These are phyloP conservation scores for Linyphia triangularis DNA, from an alignment of 2,888 invertebrate species.

Conservation along the genomic window DNA sequence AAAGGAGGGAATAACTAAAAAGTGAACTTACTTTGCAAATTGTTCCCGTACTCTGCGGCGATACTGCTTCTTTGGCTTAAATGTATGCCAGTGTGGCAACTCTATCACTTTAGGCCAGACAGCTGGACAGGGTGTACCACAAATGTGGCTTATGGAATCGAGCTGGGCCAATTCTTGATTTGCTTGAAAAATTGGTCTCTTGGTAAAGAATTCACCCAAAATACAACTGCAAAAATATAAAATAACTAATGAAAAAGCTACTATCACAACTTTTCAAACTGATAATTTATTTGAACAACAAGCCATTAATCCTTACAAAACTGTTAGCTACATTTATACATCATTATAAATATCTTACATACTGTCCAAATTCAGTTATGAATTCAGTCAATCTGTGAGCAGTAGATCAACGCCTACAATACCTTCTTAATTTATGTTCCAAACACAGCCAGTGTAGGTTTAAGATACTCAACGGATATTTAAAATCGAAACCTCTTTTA, in stretches of 20 bases:
- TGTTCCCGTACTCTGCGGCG: slow-evolving; percentile 93
- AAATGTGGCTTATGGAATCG: slow-evolving; percentile 94
- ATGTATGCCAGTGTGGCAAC: slow-evolving; percentile 93
- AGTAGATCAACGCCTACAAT: too few relatives aligned
- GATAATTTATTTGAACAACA: background rate
- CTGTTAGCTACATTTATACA: too few relatives aligned
- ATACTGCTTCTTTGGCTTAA: slow-evolving; percentile 94
- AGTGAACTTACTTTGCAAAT: slow-evolving; percentile 86
- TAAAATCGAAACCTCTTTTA: too few relatives aligned
- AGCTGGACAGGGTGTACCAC: slow-evolving; percentile 97
- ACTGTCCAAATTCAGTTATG: too few relatives aligned
- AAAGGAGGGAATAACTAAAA: too few relatives aligned
- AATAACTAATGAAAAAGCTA: background rate
- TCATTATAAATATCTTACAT: too few relatives aligned
- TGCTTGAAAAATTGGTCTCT: slow-evolving; percentile 97
- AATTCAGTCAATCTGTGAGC: too few relatives aligned
- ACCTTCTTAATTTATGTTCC: too few relatives aligned
- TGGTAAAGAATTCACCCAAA: slow-evolving; percentile 96
- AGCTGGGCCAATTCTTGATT: slow-evolving; percentile 95
- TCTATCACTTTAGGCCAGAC: slow-evolving; percentile 98
- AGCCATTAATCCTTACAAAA: too few relatives aligned
- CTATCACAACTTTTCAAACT: slow-evolving; percentile 30
- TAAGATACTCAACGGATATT: too few relatives aligned
- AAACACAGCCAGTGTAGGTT: too few relatives aligned
- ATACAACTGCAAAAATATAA: slow-evolving; percentile 86